Percentiles rank a stretch among this genome's conserved stretches.
phyloP scores from a whole-genome alignment of 2,888 invertebrate species.

The Epirrhoe tristata region DNA sequence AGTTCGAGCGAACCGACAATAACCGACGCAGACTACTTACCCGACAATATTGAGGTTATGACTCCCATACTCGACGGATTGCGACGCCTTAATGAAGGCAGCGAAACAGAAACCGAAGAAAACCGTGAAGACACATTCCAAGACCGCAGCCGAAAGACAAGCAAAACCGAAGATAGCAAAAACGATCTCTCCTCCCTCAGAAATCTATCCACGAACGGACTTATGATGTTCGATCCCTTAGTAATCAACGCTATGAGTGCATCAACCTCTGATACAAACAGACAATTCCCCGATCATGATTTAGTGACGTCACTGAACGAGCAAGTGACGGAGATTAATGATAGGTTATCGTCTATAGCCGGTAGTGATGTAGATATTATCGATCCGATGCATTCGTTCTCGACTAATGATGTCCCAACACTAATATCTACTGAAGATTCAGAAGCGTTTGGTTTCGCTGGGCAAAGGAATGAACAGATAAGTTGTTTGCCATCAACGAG shows the following conservation, averaged over 20 bases:
- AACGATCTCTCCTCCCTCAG: conserved; percentile 66
- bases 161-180: conserved; percentile 63
- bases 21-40: conserved; percentile 76
- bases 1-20: conserved; percentile 75
- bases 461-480: conserved; percentile 72
- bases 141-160: conserved; percentile 67
- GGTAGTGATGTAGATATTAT: conserved; percentile 68
- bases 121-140: conserved; percentile 65
- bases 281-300: conserved; percentile 76
- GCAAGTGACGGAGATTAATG: conserved; percentile 81
- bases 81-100: conserved; percentile 63
- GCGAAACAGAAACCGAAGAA: conserved; percentile 56
- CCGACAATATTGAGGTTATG: conserved; percentile 81
- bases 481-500: conserved; percentile 86
- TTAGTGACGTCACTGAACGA: conserved; percentile 80
- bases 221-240: conserved; percentile 82
- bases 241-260: conserved; percentile 74
- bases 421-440: conserved; percentile 66
- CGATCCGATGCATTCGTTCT: conserved; percentile 77
- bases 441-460: conserved; percentile 57
- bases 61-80: conserved; percentile 79
- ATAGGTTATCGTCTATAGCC: conserved; percentile 76
- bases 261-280: conserved; percentile 63
- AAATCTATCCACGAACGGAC: conserved; percentile 79
- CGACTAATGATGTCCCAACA: conserved; percentile 76